Conservation (phyloP, 23 tunicate genomes). For the Ciona savignyi region DNA sequence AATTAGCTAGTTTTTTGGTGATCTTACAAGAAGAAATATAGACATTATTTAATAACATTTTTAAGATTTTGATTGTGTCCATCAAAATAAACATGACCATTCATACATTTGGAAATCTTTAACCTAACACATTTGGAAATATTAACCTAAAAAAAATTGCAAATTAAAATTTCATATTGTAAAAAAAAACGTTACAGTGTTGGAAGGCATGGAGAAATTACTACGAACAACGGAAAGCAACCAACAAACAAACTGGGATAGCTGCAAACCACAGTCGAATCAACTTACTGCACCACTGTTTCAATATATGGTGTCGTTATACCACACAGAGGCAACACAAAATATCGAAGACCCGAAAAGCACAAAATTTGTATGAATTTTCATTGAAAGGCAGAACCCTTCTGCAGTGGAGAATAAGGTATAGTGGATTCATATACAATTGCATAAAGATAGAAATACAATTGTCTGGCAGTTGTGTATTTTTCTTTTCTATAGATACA, state of each 20-base stretch:
- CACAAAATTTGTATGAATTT: constrained; percentile 17
- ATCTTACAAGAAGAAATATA: too few relatives aligned
- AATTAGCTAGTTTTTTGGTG: too few relatives aligned
- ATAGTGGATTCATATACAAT: too few relatives aligned
- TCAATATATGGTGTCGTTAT: constrained; percentile 26
- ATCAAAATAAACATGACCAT: neutral
- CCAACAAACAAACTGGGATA: neutral
- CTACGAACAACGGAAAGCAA: neutral
- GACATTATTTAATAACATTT: too few relatives aligned
- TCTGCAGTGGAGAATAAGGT: constrained; percentile 27
- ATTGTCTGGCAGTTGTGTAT: too few relatives aligned
- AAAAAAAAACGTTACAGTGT: constrained; percentile 16
- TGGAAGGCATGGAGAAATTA: constrained; percentile 36
- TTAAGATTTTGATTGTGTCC: too few relatives aligned
- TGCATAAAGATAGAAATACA: too few relatives aligned
- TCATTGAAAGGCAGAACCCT: constrained; percentile 10
- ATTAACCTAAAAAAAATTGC: neutral
- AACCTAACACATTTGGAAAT: neutral
- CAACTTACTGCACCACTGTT: neutral
- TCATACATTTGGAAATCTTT: neutral
- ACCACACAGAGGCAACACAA: constrained; percentile 3
- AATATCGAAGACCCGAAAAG: constrained; percentile 8
- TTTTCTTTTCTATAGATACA: too few relatives aligned
- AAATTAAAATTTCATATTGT: neutral
- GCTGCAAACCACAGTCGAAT: constrained; percentile 8